Conservation (phyloP, 2,888 invertebrate species). For the Epinotia nisella region DNA sequence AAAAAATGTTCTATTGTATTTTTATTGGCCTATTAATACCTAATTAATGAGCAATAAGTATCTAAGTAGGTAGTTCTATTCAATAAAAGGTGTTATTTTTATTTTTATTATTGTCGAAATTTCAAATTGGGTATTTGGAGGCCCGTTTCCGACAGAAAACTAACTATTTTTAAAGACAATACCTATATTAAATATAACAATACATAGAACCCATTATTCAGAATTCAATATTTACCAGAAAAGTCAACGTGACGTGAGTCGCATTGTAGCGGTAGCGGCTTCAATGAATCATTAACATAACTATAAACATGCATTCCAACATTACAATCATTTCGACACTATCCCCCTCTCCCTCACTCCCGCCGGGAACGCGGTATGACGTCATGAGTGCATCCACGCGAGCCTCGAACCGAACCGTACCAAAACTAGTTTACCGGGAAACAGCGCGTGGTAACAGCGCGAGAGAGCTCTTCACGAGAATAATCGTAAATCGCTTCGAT, state of each 20-base stretch:
- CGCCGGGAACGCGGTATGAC: conserved; percentile 35
- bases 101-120: too few species aligned
- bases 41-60: too few species aligned
- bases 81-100: too few species aligned
- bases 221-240: conserved; percentile 36
- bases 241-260: conserved; percentile 36
- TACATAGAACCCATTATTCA: conserved; percentile 3
- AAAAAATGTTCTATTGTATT: too few species aligned
- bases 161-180: not conserved
- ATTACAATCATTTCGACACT: conserved; percentile 14
- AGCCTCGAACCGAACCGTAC: conserved; percentile 43
- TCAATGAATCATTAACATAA: conserved; percentile 50
- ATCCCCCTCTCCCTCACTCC: conserved; percentile 40
- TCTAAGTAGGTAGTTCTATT: too few species aligned
- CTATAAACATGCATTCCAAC: conserved; percentile 45
- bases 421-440: conserved; percentile 54
- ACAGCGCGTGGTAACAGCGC: conserved; percentile 48
- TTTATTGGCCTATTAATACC: too few species aligned
- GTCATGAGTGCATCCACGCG: conserved; percentile 39
- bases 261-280: conserved; percentile 39
- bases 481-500: conserved; percentile 16
- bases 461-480: conserved; percentile 7
- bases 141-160: too few species aligned
- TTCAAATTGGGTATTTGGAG: too few species aligned
- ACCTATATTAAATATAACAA: too few species aligned